phyloP scores from a whole-genome alignment of 2,888 invertebrate species.

The Plagodis dolabraria region DNA sequence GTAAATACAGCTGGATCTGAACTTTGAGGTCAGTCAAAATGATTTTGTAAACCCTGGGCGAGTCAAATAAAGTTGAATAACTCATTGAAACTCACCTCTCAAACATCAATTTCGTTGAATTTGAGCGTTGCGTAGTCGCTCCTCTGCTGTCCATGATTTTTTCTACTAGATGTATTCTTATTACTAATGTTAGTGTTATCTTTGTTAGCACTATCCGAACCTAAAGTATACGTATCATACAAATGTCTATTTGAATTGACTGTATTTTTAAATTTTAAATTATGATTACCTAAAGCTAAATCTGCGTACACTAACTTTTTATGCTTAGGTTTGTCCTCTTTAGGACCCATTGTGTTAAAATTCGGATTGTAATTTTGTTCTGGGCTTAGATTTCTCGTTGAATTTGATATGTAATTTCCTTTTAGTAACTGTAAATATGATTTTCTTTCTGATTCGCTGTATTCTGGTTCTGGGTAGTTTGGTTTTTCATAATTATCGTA shows the following conservation, averaged over 20 bases:
- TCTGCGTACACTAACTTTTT: slow-evolving; percentile 83
- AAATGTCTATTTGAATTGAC: slow-evolving; percentile 84
- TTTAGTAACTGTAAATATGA: slow-evolving; percentile 76
- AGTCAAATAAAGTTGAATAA: not conserved
- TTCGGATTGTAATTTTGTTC: slow-evolving; percentile 66
- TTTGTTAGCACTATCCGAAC: slow-evolving; percentile 71
- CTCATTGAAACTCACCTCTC: slow-evolving; percentile 66
- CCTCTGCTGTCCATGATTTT: slow-evolving; percentile 66
- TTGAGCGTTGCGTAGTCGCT: slow-evolving; percentile 81
- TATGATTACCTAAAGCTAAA: slow-evolving; percentile 83
- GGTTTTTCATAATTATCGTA: slow-evolving; percentile 80
- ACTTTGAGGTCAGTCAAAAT: too few relatives aligned
- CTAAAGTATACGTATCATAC: slow-evolving; percentile 81
- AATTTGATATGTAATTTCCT: slow-evolving; percentile 81
- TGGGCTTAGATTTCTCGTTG: slow-evolving; percentile 73
- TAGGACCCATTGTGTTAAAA: slow-evolving; percentile 68
- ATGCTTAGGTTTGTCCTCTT: slow-evolving; percentile 76
- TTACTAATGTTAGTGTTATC: slow-evolving; percentile 68
- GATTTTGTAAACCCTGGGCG: not conserved
- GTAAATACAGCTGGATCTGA: too few relatives aligned
- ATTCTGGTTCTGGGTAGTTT: slow-evolving; percentile 76
- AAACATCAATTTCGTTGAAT: slow-evolving; percentile 82
- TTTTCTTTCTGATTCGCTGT: slow-evolving; percentile 74
- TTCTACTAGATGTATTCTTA: slow-evolving; percentile 60
- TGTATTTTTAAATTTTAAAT: slow-evolving; percentile 84